phyloP scores from a whole-genome alignment of 2,113 vertebrate species.

The Reinhardtius hippoglossoides region DNA sequence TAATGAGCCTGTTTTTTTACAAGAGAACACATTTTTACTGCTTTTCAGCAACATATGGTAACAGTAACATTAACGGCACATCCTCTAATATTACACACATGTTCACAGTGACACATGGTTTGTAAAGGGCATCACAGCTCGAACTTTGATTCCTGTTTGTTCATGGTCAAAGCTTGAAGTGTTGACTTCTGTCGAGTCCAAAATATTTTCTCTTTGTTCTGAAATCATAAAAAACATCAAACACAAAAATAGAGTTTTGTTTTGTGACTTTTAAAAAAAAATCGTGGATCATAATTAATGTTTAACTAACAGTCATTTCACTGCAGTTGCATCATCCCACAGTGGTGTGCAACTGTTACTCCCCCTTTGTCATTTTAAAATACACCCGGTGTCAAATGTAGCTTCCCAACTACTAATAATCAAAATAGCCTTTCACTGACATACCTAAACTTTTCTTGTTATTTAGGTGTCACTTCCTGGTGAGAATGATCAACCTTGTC shows the following conservation, averaged over 20 bases:
- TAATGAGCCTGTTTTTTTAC: background rate
- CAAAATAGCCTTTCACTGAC: background rate
- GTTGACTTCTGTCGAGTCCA: conserved; percentile 33
- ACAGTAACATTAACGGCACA: conserved; percentile 3
- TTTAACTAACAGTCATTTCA: conserved; percentile 16
- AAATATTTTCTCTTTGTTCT: conserved; percentile 1
- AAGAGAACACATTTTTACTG: conserved; percentile 1
- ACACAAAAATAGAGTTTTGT: background rate
- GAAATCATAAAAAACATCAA: conserved; percentile 5
- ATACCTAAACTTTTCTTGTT: background rate
- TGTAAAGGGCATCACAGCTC: background rate
- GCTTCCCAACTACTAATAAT: too few species aligned
- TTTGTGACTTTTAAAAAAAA: conserved; percentile 9
- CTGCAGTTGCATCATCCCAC: conserved; percentile 8
- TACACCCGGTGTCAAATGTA: background rate
- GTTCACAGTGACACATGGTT: conserved; percentile 9
- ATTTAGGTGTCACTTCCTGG: background rate
- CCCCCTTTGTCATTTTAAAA: background rate
- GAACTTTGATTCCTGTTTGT: background rate
- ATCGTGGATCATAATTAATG: background rate
- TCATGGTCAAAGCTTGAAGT: background rate
- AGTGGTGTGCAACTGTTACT: background rate
- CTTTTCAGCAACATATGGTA: conserved; percentile 10
- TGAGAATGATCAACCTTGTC: too few species aligned
- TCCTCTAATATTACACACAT: conserved; percentile 10